phyloP scores from a whole-genome alignment of 2,113 vertebrate genomes.

The Hemiprocne comata region DNA sequence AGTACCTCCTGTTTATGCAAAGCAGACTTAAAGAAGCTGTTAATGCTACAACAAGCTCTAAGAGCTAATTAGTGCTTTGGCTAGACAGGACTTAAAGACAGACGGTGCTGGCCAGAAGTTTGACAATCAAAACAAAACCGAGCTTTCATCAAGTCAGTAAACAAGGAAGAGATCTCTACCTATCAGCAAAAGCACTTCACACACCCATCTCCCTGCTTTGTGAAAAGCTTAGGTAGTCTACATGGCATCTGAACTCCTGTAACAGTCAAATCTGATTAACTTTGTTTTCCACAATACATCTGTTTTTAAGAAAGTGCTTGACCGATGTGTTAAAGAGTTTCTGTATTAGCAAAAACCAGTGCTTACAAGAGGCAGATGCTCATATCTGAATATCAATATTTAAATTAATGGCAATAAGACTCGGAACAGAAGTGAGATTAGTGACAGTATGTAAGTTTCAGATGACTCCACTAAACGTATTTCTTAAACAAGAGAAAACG shows the following conservation, averaged over 20 bases:
- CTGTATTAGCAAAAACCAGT: slow-evolving; percentile 10
- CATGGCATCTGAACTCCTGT: neutral
- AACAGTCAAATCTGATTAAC: slow-evolving; percentile 11
- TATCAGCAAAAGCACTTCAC: neutral
- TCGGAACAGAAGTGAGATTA: neutral
- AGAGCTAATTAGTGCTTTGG: neutral
- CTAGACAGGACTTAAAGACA: slow-evolving; percentile 20
- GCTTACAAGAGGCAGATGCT: slow-evolving; percentile 9
- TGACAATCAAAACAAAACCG: slow-evolving; percentile 47
- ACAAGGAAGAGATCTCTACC: neutral
- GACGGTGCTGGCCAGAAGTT: neutral
- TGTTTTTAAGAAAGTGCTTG: slow-evolving; percentile 46
- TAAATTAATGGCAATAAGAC: neutral
- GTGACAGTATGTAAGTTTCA: neutral
- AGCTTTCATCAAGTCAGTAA: neutral
- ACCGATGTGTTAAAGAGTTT: neutral
- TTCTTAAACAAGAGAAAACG: neutral
- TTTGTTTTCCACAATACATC: slow-evolving; percentile 22
- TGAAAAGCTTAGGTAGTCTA: neutral
- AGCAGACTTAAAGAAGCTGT: neutral
- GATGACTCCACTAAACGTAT: neutral
- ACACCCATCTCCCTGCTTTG: neutral
- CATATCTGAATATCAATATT: neutral
- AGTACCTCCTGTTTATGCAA: neutral
- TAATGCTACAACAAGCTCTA: neutral